These are phyloP conservation scores for Heliopora coerulea DNA, from an alignment of 92 coral and sea anemone species.

Conservation along the genomic window DNA sequence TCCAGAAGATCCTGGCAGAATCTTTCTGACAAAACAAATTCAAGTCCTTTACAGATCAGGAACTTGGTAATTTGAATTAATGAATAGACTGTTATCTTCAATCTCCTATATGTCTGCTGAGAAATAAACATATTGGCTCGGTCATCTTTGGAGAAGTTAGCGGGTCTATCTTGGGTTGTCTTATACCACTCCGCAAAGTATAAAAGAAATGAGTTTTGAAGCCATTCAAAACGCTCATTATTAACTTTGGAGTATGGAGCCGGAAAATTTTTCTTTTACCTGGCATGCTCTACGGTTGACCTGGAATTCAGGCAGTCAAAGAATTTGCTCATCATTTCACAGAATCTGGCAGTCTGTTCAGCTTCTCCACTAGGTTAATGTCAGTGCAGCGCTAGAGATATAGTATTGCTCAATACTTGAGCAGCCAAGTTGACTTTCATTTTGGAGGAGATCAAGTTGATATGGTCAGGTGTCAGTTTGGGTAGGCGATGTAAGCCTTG, in stretches of 20 bases:
- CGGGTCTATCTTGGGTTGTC: no score
- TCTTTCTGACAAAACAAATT: no score
- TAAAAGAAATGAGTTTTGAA: no score
- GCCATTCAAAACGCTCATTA: no score
- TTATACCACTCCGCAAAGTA: no score
- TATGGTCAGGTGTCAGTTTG: conserved; percentile 46
- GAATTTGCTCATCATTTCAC: no score
- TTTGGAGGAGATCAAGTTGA: conserved; percentile 35
- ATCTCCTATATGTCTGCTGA: conserved; percentile 58
- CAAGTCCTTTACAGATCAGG: conserved; percentile 56
- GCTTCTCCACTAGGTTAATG: conserved; percentile 35
- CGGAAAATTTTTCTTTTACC: conserved; percentile 45
- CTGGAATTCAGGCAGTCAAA: conserved; percentile 51
- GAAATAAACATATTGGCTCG: conserved; percentile 50
- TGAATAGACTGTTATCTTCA: conserved; percentile 53
- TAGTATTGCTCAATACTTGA: conserved; percentile 44
- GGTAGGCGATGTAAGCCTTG: conserved; percentile 55
- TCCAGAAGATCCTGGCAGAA: conserved; percentile 57
- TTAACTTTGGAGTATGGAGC: conserved; percentile 43
- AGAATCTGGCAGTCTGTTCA: conserved; percentile 42
- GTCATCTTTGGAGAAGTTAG: conserved; percentile 50
- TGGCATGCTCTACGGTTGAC: conserved; percentile 42
- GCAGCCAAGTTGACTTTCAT: conserved; percentile 50
- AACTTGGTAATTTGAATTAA: conserved; percentile 49
- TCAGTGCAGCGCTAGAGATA: conserved; percentile 38